phyloP scores from a whole-genome alignment of 2,888 invertebrate genomes.

The Caenorhabditis imperialis region DNA sequence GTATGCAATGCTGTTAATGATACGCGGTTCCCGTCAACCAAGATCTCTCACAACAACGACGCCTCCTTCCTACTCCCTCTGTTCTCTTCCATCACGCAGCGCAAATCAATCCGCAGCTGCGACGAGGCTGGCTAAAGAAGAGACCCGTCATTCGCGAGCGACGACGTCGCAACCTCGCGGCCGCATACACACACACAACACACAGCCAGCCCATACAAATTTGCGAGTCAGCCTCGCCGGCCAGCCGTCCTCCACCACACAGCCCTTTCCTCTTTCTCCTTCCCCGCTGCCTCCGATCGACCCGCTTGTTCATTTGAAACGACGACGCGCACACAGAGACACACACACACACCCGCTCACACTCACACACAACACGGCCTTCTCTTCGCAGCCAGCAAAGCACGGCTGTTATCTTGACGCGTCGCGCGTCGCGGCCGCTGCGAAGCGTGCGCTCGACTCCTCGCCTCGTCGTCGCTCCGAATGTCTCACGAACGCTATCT shows the following conservation, averaged over 20 bases:
- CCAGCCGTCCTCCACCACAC: conserved; percentile 26
- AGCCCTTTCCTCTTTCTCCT: conserved; percentile 17
- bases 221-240: conserved; percentile 47
- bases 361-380: conserved; percentile 3
- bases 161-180: conserved; percentile 45
- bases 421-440: conserved; percentile 33
- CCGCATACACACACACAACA: conserved; percentile 32
- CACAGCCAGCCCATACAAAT: conserved; percentile 42
- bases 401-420: conserved; percentile 50
- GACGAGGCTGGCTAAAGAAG: neutral
- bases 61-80: neutral
- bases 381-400: conserved; percentile 18
- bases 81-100: conserved; percentile 40
- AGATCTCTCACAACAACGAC: conserved; percentile 14
- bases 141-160: conserved; percentile 41
- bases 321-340: conserved; percentile 19
- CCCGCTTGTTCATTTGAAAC: conserved; percentile 38
- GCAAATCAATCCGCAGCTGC: conserved; percentile 53
- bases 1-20: neutral
- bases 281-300: neutral
- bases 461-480: conserved; percentile 49
- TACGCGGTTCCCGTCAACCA: neutral
- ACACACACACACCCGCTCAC: conserved; percentile 29
- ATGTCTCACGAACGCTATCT: conserved; percentile 53
- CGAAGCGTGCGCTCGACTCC: conserved; percentile 47